Conservation (phyloP, 2,888 invertebrate genomes). For the Bruchidius siliquastri region DNA sequence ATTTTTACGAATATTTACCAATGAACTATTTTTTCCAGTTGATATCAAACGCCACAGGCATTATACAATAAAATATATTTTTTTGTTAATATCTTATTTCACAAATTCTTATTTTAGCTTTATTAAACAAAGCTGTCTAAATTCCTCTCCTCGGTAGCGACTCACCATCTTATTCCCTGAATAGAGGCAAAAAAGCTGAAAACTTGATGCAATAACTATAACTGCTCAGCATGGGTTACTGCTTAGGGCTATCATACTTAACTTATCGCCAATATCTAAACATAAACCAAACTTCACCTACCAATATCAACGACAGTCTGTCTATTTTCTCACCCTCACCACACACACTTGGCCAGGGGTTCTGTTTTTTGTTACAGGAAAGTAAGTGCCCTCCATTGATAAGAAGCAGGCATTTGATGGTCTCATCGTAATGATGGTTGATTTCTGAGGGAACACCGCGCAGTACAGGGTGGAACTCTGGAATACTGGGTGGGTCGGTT, state of each 20-base stretch:
- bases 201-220: too few relatives aligned
- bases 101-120: too few relatives aligned
- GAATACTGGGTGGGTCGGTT: not conserved
- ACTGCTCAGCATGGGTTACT: not conserved
- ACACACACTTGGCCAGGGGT: conserved; percentile 16
- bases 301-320: not conserved
- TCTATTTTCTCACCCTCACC: conserved; percentile 1
- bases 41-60: too few relatives aligned
- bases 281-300: not conserved
- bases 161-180: too few relatives aligned
- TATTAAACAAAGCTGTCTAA: too few relatives aligned
- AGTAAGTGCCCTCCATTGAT: conserved; percentile 25
- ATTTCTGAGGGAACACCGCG: not conserved
- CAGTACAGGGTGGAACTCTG: not conserved
- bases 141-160: too few relatives aligned
- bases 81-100: too few relatives aligned
- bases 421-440: conserved; percentile 33
- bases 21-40: too few relatives aligned
- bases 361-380: conserved; percentile 26
- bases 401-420: conserved; percentile 36
- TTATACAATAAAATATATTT: too few relatives aligned
- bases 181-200: too few relatives aligned
- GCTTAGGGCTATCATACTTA: not conserved
- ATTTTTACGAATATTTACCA: too few relatives aligned
- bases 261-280: not conserved